Percentiles rank a stretch among this genome's conserved stretches.
These are phyloP conservation scores for Nomada flava DNA, from an alignment of 2,888 invertebrate species.

Conservation along the genomic window DNA sequence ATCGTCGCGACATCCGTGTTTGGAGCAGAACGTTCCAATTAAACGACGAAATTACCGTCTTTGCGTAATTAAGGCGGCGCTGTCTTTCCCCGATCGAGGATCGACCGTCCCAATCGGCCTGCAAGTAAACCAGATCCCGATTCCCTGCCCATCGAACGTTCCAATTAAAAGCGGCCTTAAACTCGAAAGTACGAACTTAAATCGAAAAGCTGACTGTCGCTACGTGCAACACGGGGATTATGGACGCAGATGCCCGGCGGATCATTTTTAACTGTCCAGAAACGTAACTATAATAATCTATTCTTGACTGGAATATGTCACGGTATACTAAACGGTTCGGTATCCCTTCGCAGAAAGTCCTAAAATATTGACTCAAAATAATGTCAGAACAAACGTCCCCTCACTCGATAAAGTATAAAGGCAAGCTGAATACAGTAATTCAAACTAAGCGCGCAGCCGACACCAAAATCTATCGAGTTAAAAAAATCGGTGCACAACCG, in stretches of 20 bases:
- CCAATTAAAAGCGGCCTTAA: slow-evolving; percentile 46
- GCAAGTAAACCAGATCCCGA: slow-evolving; percentile 33
- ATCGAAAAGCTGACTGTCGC: background rate
- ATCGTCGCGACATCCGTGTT: slow-evolving; percentile 8
- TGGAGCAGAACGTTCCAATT: slow-evolving; percentile 22
- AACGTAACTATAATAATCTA: background rate
- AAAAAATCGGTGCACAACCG: too few relatives aligned
- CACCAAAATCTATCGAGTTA: too few relatives aligned
- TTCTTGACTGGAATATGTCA: too few relatives aligned
- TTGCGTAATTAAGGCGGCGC: slow-evolving; percentile 40
- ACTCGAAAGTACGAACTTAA: background rate
- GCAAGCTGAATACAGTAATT: too few relatives aligned
- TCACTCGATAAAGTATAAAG: too few relatives aligned
- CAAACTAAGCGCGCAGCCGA: too few relatives aligned
- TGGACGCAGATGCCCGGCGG: too few relatives aligned
- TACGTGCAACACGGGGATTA: too few relatives aligned
- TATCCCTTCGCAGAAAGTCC: background rate
- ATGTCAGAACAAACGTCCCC: too few relatives aligned
- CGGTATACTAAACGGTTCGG: background rate
- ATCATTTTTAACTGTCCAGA: background rate
- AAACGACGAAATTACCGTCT: slow-evolving; percentile 40
- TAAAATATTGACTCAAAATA: background rate
- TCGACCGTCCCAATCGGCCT: slow-evolving; percentile 13
- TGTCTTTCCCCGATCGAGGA: slow-evolving; percentile 17
- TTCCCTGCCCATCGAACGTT: background rate